Evolutionary conservation across 2,797 vertebrate species (phyloP), one percentile per base, ranked within the genome.

Genomic region (Tragopan temminckii): DNA sequence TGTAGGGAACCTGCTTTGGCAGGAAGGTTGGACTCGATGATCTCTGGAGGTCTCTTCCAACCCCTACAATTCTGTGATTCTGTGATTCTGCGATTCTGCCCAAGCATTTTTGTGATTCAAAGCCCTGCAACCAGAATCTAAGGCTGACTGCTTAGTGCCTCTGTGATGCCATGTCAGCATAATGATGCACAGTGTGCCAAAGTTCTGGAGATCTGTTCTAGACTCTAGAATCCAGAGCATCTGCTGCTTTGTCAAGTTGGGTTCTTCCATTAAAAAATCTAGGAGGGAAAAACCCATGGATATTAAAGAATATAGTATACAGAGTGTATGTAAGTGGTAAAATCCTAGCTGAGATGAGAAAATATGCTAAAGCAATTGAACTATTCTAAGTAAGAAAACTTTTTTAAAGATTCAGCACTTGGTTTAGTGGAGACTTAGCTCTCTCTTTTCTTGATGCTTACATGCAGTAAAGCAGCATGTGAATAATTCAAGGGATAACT

Each of bases 321-420:
- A n/a, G 20, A 66, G 29, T 76, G 84, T 72, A 48, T 40, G 17
- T 61, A 91, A 83, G 35, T 90, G 42, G 53, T 84, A 85, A 80
- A 85, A 69, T 69, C 78, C 10, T 27, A 75, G 61, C 85, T 80
- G 77, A 85, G 58, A 71, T 89, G 69, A 78, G 48, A 85, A 82
- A 92, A 88, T 89, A 43, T 45, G 19, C 80, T 88, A 72, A 81
- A 93, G 63, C 19, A 76, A 72, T 90, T 80, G 35, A 79, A 57
- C 8, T 83, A 6, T 83, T 93, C 91, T 50, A 66, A 75, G 46
- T 75, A 40, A 48, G 80, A 79, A 46, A 80, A 31, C 40, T 11
- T 27, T 11, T 83, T 72, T 71, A 10, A 62, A 21, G 46, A 79
- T 85, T 92, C 52, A 68, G 19, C 67, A 52, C 33, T 88, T 94